Evolutionary conservation across 2,113 vertebrate genomes (phyloP).

Genomic region (Albula goreensis): DNA sequence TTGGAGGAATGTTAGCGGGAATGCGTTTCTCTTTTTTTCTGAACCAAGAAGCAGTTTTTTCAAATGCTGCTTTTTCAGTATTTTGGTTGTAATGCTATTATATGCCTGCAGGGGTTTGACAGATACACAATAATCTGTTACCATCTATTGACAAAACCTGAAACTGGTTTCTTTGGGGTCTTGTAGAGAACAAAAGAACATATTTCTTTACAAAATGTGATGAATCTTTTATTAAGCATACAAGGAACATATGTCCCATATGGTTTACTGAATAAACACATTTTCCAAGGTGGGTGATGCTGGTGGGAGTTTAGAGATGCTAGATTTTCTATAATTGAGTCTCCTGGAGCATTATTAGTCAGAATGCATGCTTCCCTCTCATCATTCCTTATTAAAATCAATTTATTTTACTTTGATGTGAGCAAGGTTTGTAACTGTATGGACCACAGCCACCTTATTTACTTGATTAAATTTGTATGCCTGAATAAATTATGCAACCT

Average conservation of each 20-base stretch:
- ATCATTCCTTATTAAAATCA: constrained; percentile 47
- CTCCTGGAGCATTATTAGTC: constrained; percentile 37
- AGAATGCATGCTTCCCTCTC: constrained; percentile 32
- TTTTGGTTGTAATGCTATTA: too few relatives aligned
- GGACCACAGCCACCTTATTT: constrained; percentile 62
- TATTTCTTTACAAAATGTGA: not conserved
- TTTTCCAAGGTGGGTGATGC: not conserved
- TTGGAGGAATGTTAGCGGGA: too few relatives aligned
- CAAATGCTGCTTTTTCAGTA: too few relatives aligned
- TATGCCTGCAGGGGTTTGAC: too few relatives aligned
- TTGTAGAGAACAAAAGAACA: not conserved
- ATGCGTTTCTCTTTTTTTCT: too few relatives aligned
- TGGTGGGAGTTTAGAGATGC: constrained; percentile 1
- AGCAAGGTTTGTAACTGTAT: constrained; percentile 55
- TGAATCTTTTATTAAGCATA: not conserved
- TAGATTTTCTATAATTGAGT: constrained; percentile 29
- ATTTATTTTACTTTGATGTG: constrained; percentile 67
- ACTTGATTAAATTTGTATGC: constrained; percentile 69
- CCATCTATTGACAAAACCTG: not conserved
- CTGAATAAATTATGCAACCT: constrained; percentile 67
- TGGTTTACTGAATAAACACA: constrained; percentile 1
- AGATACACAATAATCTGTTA: not conserved
- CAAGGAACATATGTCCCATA: not conserved
- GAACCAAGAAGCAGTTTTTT: too few relatives aligned
- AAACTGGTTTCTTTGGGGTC: not conserved